phyloP scores from a whole-genome alignment of 2,113 vertebrate species.

The Ptilorrhoa leucosticta region DNA sequence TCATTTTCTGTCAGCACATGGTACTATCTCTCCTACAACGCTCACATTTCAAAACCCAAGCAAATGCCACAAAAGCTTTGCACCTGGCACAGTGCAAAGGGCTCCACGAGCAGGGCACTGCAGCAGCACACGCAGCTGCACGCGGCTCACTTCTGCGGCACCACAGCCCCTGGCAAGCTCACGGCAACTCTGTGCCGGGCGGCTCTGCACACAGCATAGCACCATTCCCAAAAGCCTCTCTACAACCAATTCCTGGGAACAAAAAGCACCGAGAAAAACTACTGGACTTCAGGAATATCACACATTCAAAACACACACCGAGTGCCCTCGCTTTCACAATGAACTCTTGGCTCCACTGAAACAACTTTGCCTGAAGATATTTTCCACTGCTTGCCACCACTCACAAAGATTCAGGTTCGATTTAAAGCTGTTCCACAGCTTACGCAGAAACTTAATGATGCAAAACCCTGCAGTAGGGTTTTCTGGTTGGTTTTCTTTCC shows the following conservation, averaged over 20 bases:
- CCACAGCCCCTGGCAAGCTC: neutral
- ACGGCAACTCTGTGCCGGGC: rapidly evolving
- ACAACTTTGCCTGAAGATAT: neutral
- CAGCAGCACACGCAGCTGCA: neutral
- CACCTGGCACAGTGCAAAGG: neutral
- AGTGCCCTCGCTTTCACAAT: neutral
- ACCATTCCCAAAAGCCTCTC: neutral
- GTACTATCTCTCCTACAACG: neutral
- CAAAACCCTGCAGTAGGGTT: neutral
- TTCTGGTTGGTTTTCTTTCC: neutral
- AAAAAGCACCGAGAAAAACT: neutral
- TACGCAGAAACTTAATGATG: neutral
- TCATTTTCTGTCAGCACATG: neutral
- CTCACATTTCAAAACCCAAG: neutral
- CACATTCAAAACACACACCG: neutral
- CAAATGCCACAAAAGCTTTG: neutral
- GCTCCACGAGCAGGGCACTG: neutral
- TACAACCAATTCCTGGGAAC: neutral
- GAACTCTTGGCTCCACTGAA: neutral
- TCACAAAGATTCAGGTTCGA: neutral
- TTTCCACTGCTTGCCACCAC: neutral
- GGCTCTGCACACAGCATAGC: neutral
- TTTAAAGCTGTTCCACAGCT: neutral
- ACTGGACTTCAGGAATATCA: neutral
- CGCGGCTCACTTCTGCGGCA: neutral